Conservation (phyloP, 2,888 invertebrate species). For the Stenodera caucasica region DNA sequence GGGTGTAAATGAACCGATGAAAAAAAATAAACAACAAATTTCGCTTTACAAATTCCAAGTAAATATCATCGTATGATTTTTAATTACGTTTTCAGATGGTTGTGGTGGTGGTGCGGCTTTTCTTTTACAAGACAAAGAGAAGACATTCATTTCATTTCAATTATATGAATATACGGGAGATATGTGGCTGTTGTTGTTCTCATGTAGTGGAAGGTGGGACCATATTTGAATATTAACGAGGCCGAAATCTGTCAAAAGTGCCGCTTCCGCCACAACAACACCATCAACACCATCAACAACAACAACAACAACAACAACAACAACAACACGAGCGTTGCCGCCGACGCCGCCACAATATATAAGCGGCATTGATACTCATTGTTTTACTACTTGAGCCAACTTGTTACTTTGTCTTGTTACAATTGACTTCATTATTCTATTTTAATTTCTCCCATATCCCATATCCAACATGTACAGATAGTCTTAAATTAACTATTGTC, state of each 20-base stretch:
- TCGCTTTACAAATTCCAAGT: background rate
- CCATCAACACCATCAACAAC: background rate
- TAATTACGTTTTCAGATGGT: constrained; percentile 46
- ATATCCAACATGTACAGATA: background rate
- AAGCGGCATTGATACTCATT: background rate
- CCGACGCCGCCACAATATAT: background rate
- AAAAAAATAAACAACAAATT: background rate
- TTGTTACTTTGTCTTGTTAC: constrained; percentile 2
- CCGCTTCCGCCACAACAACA: constrained; percentile 47
- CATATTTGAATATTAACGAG: constrained; percentile 53
- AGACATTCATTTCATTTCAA: constrained; percentile 48
- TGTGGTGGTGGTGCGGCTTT: constrained; percentile 32
- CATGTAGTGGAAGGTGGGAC: constrained; percentile 46
- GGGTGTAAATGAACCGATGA: background rate
- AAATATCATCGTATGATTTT: constrained; percentile 12
- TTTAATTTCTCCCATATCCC: background rate
- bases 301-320: constrained; percentile 1
- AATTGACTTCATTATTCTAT: background rate
- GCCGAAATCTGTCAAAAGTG: constrained; percentile 53
- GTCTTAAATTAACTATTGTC: background rate
- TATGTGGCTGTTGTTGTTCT: constrained; percentile 45
- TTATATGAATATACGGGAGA: constrained; percentile 44
- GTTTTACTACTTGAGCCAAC: background rate
- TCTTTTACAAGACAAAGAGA: constrained; percentile 35
- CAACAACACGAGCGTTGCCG: background rate